Evolutionary conservation across 2,797 vertebrate species (phyloP).

Genomic region (Rhinogobio ventralis): DNA sequence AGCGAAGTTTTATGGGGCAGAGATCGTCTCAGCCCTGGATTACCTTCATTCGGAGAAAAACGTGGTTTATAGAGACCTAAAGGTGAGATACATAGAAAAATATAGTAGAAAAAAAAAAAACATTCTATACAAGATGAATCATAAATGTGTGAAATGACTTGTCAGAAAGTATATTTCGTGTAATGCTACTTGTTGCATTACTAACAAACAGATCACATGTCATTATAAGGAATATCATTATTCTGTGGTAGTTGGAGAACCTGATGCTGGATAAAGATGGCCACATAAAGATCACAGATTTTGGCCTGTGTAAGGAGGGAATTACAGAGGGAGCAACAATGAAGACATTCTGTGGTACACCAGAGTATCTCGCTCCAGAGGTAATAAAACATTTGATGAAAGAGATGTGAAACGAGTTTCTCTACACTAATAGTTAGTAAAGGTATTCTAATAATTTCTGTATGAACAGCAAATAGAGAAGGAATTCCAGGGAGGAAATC

Average conservation of each 20-base stretch:
- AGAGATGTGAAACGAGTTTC: not conserved
- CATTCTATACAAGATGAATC: not conserved
- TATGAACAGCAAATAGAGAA: not conserved
- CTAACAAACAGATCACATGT: slow-evolving; percentile 68
- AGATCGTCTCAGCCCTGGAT: slow-evolving; percentile 80
- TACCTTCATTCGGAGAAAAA: slow-evolving; percentile 79
- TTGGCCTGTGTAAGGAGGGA: slow-evolving; percentile 86
- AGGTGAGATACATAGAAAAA: slow-evolving; percentile 75
- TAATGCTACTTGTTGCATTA: not conserved
- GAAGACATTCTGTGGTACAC: slow-evolving; percentile 98
- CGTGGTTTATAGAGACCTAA: slow-evolving; percentile 87
- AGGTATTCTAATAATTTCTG: not conserved
- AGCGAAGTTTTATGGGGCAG: slow-evolving; percentile 85
- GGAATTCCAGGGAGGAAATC: not conserved
- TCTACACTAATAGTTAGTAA: not conserved
- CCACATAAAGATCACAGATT: slow-evolving; percentile 87
- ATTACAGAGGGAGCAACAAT: slow-evolving; percentile 91
- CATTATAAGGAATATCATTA: slow-evolving; percentile 50
- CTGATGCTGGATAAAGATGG: slow-evolving; percentile 76
- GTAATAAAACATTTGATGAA: slow-evolving; percentile 68
- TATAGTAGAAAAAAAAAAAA: not conserved
- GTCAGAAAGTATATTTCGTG: not conserved
- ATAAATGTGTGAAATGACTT: not conserved
- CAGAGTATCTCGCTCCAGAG: slow-evolving; percentile 97
- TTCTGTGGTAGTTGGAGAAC: slow-evolving; percentile 88